Base-by-base conservation (phyloP, 2,113 vertebrate genomes). In the Cryptomyrus ogoouensis region DNA sequence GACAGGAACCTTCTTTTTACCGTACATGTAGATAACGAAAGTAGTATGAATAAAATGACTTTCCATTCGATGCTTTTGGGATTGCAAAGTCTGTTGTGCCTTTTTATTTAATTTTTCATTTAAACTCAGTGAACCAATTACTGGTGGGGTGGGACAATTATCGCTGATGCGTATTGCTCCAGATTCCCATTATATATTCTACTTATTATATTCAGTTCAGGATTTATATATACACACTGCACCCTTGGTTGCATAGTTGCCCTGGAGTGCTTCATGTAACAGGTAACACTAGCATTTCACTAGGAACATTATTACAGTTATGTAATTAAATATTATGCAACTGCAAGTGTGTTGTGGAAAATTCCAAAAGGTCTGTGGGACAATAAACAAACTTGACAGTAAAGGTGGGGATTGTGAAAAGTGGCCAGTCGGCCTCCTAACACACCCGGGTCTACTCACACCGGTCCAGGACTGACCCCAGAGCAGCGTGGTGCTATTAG, bases 321-420 rank as follows among this genome's bases (percentile, higher is more conserved):
- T 77, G 39, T 83, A 83, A 83, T 83, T 83, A 46, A 46, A 83
- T 42, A 47, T 83, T 83, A 83, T 83, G 80, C 80, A 83, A 39
- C 39, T 47, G 17, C 8, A 10, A 44, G 10, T 47, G 21, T 83
- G 80, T 46, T 83, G 21, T 47, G 42, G 42, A 47, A 83, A 44
- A 83, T 83, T 83, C 42, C 8, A 83, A 10, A 46, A n/a, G 42
- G 80, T 47, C 35, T 42, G 74, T 24, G 6, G 83, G 83, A 84
- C 44, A 47, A 5, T 24, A 47, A 84, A 47, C 83, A 27, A 47
- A n/a, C 62, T 31, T 70, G 62, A 27, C 62, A 3, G 35, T 8
- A 35, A 42, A 80, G 74, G 13, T 15, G 13, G 74, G 15, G 13
- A 19, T 35, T 15, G n/a, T 35, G 74, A 19, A 5, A 19, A 6